phyloP scores from a whole-genome alignment of 2,113 vertebrate species.

The Corydoras sp. region DNA sequence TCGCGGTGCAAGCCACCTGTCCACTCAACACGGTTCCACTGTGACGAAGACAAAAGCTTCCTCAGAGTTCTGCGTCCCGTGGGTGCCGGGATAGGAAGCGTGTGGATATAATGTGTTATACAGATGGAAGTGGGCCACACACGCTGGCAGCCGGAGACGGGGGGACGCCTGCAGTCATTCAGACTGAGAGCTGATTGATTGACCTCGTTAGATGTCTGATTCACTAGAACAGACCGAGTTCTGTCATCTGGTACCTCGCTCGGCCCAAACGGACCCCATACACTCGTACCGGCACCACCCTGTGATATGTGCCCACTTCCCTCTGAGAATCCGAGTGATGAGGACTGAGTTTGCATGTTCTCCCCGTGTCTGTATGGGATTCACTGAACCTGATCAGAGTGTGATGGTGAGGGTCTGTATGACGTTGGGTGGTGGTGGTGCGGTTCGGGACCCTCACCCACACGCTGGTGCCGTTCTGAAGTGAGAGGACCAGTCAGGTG shows the following conservation, averaged over 20 bases:
- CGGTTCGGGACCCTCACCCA: no score
- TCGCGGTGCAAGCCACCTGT: slow-evolving; percentile 12
- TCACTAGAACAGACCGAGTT: no score
- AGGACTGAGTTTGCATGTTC: no score
- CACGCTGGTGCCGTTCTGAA: neutral
- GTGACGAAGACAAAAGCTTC: slow-evolving; percentile 16
- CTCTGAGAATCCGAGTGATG: no score
- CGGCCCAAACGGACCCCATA: no score
- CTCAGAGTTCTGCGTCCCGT: neutral
- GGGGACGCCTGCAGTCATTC: neutral
- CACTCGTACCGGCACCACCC: no score
- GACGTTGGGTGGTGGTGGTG: no score
- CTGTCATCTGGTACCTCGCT: no score
- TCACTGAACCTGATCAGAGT: no score
- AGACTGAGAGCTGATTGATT: neutral
- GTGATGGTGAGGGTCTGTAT: no score
- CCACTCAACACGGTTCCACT: slow-evolving; percentile 11
- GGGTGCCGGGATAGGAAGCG: slow-evolving; percentile 12
- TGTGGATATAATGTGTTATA: slow-evolving; percentile 12
- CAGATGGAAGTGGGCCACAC: neutral
- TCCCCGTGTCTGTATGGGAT: no score
- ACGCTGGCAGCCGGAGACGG: neutral
- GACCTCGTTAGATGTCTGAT: neutral
- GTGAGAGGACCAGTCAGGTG: neutral
- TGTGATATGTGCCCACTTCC: no score